A percentile compares a stretch with the other conserved stretches of the same genome.
Evolutionary conservation across 2,888 invertebrate species (phyloP).

Genomic region (Agrotis exclamationis): DNA sequence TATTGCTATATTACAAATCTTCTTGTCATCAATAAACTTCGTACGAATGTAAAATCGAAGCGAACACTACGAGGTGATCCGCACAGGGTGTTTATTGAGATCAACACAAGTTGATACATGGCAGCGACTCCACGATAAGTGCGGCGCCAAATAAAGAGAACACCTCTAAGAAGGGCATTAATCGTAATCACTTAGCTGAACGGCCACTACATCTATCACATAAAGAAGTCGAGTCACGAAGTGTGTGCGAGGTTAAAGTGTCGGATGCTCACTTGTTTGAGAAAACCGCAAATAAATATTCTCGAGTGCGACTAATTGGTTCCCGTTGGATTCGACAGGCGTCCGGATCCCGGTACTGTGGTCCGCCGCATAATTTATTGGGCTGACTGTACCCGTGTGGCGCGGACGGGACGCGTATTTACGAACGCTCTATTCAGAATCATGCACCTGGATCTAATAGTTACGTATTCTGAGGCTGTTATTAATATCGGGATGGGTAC

Average conservation of each 20-base stretch:
- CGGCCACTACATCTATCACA: constrained; percentile 68
- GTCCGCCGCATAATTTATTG: constrained; percentile 88
- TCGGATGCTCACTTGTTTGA: constrained; percentile 83
- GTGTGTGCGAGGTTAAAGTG: constrained; percentile 75
- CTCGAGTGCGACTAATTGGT: constrained; percentile 88
- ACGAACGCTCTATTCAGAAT: constrained; percentile 70
- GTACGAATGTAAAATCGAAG: constrained; percentile 14
- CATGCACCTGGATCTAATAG: constrained; percentile 67
- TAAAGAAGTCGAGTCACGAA: constrained; percentile 80
- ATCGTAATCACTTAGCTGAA: constrained; percentile 70
- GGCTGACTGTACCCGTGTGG: constrained; percentile 78
- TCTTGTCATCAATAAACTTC: constrained; percentile 9
- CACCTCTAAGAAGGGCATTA: constrained; percentile 64
- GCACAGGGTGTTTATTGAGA: constrained; percentile 39
- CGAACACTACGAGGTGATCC: constrained; percentile 35
- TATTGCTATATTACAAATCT: constrained; percentile 13
- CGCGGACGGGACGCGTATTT: constrained; percentile 71
- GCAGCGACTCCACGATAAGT: constrained; percentile 53
- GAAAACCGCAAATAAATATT: constrained; percentile 90
- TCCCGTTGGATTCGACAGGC: constrained; percentile 88
- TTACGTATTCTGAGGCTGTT: constrained; percentile 63
- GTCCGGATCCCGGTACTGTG: constrained; percentile 81
- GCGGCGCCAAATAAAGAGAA: constrained; percentile 62
- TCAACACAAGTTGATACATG: constrained; percentile 55
- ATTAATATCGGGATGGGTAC: constrained; percentile 63